A percentile compares a stretch with the other conserved stretches of the same genome.
Evolutionary conservation across 2,888 invertebrate species (phyloP).

Genomic region (Cryptophagus acutangulus): DNA sequence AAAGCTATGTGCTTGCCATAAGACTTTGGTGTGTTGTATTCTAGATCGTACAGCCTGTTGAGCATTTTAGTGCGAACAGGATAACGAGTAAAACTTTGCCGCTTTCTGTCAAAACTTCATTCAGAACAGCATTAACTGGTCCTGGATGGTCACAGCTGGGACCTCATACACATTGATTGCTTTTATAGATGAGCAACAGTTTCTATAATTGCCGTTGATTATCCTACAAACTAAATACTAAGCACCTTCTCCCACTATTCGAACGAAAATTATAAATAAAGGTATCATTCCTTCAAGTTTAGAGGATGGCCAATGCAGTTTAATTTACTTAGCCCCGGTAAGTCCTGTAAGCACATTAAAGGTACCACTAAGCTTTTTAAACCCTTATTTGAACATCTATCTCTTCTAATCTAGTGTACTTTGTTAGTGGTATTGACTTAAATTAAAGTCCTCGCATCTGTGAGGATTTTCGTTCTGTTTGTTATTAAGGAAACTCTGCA

Average conservation of each 20-base stretch:
- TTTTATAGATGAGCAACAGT: no score
- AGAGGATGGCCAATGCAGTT: constrained; percentile 21
- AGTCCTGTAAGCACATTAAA: constrained; percentile 28
- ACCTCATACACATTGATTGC: no score
- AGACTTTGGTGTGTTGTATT: no score
- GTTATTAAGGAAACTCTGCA: constrained; percentile 20
- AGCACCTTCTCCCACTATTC: no score
- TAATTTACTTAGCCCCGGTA: constrained; percentile 28
- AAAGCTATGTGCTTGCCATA: not conserved
- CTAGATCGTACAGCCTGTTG: constrained; percentile 11
- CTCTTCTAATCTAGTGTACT: constrained; percentile 31
- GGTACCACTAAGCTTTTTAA: constrained; percentile 32
- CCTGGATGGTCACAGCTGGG: no score
- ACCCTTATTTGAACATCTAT: constrained; percentile 33
- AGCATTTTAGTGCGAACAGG: constrained; percentile 9
- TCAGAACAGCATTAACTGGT: constrained; percentile 3
- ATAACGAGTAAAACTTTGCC: constrained; percentile 11
- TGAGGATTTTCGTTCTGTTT: constrained; percentile 25
- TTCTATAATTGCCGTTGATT: no score
- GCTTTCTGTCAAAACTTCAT: constrained; percentile 16
- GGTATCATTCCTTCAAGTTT: no score
- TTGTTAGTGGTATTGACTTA: constrained; percentile 31
- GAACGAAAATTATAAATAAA: no score
- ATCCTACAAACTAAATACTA: no score
- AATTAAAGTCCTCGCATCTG: constrained; percentile 27